Evolutionary conservation across 2,888 invertebrate genomes (phyloP).

Genomic region (Teinopalpus imperialis): DNA sequence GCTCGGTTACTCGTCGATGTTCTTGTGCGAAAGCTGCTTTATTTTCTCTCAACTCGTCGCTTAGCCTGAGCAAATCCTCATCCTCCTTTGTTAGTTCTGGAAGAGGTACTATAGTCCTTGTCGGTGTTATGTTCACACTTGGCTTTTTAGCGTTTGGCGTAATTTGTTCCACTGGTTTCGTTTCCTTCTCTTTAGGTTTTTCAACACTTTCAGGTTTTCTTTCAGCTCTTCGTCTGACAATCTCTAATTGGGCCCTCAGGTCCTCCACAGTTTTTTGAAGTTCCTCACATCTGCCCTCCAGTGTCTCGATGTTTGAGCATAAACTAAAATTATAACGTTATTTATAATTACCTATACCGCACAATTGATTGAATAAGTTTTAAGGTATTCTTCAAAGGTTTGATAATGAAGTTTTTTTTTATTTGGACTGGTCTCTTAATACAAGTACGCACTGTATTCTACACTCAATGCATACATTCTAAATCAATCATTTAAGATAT

Average conservation of each 20-base stretch:
- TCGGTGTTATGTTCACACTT: slow-evolving; percentile 56
- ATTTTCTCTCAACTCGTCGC: slow-evolving; percentile 87
- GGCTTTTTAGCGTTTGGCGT: slow-evolving; percentile 45
- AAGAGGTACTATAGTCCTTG: slow-evolving; percentile 59
- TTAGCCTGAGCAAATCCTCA: slow-evolving; percentile 79
- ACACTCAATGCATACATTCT: no score
- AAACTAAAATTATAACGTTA: slow-evolving; percentile 73
- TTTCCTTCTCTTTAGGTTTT: slow-evolving; percentile 69
- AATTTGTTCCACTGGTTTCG: slow-evolving; percentile 43
- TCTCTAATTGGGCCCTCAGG: slow-evolving; percentile 83
- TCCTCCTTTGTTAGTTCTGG: slow-evolving; percentile 78
- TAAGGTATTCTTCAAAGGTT: no score
- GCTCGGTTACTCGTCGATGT: slow-evolving; percentile 86
- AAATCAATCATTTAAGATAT: no score
- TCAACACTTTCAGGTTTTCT: slow-evolving; percentile 67
- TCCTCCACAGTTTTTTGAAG: slow-evolving; percentile 91
- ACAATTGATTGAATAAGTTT: no score
- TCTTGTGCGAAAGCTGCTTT: slow-evolving; percentile 86
- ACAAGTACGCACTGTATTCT: no score
- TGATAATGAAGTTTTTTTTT: no score
- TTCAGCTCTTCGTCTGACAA: slow-evolving; percentile 82
- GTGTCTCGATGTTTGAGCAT: slow-evolving; percentile 87
- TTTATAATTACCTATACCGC: slow-evolving; percentile 6
- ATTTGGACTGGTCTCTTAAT: no score
- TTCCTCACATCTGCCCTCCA: slow-evolving; percentile 93